A percentile compares a stretch with the other conserved stretches of the same genome.
phyloP scores from a whole-genome alignment of 2,797 vertebrate genomes.

The Zenarchopterus dispar region DNA sequence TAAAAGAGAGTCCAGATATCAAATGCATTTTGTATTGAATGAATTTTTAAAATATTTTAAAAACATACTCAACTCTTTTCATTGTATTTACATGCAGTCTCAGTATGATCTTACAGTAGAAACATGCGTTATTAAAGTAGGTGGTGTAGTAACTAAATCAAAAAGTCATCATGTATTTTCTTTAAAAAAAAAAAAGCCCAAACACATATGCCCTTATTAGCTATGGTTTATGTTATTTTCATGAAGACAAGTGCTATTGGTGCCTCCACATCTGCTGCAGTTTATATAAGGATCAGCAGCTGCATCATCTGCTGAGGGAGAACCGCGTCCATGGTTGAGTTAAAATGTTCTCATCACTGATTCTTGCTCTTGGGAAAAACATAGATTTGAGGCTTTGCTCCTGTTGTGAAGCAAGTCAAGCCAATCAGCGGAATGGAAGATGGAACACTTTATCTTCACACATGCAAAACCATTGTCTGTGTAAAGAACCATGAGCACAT shows the following conservation, averaged over 20 bases:
- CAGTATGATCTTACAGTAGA: no score
- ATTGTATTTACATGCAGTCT: no score
- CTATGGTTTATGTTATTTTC: conserved; percentile 50
- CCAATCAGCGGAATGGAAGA: conserved; percentile 17
- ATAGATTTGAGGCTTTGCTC: conserved; percentile 47
- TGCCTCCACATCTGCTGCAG: conserved; percentile 66
- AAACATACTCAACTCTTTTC: no score
- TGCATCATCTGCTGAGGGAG: conserved; percentile 52
- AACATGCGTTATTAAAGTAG: conserved; percentile 26
- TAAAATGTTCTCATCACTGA: conserved; percentile 61
- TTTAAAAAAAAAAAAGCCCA: conserved; percentile 20
- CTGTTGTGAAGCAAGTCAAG: conserved; percentile 20
- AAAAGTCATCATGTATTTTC: conserved; percentile 48
- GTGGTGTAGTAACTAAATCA: conserved; percentile 22
- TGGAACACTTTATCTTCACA: conserved; percentile 6
- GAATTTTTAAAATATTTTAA: no score
- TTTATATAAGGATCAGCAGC: conserved; percentile 67
- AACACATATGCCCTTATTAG: conserved; percentile 58
- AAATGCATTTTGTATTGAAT: no score
- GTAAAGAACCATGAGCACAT: conserved; percentile 1
- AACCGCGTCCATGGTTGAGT: conserved; percentile 34
- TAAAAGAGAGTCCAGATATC: no score
- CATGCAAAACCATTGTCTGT: conserved; percentile 8
- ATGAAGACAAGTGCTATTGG: conserved; percentile 49
- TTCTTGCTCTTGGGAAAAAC: conserved; percentile 53